Base-by-base conservation (phyloP, 1,140 invertebrate genomes). In the Agrilus planipennis region DNA sequence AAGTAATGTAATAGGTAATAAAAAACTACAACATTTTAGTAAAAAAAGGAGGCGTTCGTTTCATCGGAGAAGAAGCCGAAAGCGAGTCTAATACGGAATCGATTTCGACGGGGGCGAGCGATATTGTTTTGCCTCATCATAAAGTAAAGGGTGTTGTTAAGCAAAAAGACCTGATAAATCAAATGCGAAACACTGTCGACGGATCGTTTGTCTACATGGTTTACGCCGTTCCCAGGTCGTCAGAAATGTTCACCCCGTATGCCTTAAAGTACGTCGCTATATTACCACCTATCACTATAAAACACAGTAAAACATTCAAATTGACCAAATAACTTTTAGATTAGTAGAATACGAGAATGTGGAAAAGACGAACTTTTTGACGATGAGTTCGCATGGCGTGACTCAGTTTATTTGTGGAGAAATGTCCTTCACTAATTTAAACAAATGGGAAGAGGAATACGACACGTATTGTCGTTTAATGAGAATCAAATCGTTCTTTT, bases 401-500 rank as follows among this genome's bases (percentile, higher is more conserved):
- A 74, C 78, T n/a, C 75, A 77, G 51, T 78, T 73, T 54, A 71
- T 58, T 29, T 54, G 70, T 0, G 68, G 63, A 27, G 77, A 81
- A 54, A 73, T 77, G 55, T 71, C 70, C 5, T 84, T 81, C 48
- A 83, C 79, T 0, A 69, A 76, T 12, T 61, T 84, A 7, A 63
- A 71, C 17, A 65, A 71, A 41, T 84, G 80, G 81, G 75, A 81
- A 57, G 67, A 69, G 45, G 79, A 84, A 51, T 84, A 81, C 46
- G 68, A 69, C 10, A 71, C 72, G 51, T 84, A 79, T 49, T 65
- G 75, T 16, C 68, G 75, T 50, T 59, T 84, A 3, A 74, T 73
- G 27, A 65, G 82, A 73, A 81, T 88, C 28, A 77, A 72, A 42
- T 74, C 76, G 16, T 89, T 89, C 58, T 62, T 66, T 14, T 58